A percentile compares a stretch with the other conserved stretches of the same genome.
phyloP scores from a whole-genome alignment of 1,140 invertebrate genomes.

The Berghia stephanieae region DNA sequence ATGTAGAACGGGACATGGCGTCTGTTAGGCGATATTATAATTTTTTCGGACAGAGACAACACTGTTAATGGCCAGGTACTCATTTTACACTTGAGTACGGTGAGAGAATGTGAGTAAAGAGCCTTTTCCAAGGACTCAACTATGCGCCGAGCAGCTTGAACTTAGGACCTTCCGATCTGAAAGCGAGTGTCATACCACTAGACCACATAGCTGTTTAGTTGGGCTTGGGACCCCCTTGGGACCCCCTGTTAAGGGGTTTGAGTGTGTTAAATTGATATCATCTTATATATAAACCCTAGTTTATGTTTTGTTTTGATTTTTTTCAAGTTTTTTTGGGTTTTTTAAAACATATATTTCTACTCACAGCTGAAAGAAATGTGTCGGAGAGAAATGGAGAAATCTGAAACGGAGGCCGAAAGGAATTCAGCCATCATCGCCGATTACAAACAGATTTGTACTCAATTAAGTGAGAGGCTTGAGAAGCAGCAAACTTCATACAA shows the following conservation, averaged over 20 bases:
- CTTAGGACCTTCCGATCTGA: too few relatives aligned
- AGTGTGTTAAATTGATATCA: background rate
- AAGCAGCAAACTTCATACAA: slow-evolving; percentile 75
- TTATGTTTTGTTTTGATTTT: background rate
- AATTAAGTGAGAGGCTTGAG: slow-evolving; percentile 77
- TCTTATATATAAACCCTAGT: background rate
- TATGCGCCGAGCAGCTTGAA: too few relatives aligned
- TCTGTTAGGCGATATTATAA: too few relatives aligned
- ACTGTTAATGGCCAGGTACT: too few relatives aligned
- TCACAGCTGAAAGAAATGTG: slow-evolving; percentile 83
- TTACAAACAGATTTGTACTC: slow-evolving; percentile 91
- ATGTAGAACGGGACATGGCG: too few relatives aligned
- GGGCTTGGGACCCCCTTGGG: background rate
- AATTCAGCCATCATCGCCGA: slow-evolving; percentile 84
- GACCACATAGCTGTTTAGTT: background rate
- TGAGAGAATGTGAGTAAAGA: too few relatives aligned
- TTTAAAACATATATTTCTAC: slow-evolving; percentile 14
- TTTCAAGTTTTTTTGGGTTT: too few relatives aligned
- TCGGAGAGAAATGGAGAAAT: slow-evolving; percentile 79
- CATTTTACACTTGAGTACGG: too few relatives aligned
- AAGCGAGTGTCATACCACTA: too few relatives aligned
- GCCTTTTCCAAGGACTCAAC: too few relatives aligned
- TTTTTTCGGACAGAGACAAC: too few relatives aligned
- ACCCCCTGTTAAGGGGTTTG: background rate
- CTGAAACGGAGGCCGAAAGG: slow-evolving; percentile 75